Base-by-base conservation (phyloP, 2,797 vertebrate species). In the Takifugu ocellatus region DNA sequence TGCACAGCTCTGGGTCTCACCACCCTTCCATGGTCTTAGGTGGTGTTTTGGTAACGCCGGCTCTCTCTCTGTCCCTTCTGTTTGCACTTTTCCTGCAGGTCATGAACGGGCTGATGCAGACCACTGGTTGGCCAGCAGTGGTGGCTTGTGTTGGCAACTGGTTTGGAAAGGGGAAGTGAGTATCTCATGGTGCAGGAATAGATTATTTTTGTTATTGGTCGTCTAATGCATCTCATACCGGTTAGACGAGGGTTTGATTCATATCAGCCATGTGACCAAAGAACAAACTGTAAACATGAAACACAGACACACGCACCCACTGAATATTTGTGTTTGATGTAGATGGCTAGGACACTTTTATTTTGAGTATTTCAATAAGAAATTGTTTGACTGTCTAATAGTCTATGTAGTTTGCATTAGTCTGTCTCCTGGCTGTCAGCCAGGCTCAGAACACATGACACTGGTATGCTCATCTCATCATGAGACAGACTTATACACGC, bases 151-250 rank as follows among this genome's bases (percentile, higher is more conserved):
- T 99, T 0, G 96, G 96, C 25, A 98, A 99, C 92, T 99, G 97
- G 96, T 98, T 98, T 3, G 96, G 97, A 77, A 99, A 98, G 83
- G 97, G 96, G 84, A 98, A 95, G 96, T 99, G 77, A 96, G 97
- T 92, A 81, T 46, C 21, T 31, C 3, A 5, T 17, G 8, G 87
- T 46, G 63, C 79, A 56, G 46, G 25, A 25, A 58, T 36, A 51
- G 4, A 46, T 24, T 63, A 45, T 45, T 27, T 49, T 49, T 45
- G 39, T 39, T 57, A 45, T 67, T 55, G 56, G 12, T 36, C 11
- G 31, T 56, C 26, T 39, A 11, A 67, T 66, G 58, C 7, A 5
- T 58, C 68, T 54, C 49, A 54, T 9, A 25, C 5, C 25, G 9
- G 51, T 46, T 17, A 55, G 24, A 55, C 16, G 3, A 21, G 21